Base-by-base conservation (phyloP, 30 jellyfish, hydroid and myxozoan genomes). In the Pelagia noctiluca region DNA sequence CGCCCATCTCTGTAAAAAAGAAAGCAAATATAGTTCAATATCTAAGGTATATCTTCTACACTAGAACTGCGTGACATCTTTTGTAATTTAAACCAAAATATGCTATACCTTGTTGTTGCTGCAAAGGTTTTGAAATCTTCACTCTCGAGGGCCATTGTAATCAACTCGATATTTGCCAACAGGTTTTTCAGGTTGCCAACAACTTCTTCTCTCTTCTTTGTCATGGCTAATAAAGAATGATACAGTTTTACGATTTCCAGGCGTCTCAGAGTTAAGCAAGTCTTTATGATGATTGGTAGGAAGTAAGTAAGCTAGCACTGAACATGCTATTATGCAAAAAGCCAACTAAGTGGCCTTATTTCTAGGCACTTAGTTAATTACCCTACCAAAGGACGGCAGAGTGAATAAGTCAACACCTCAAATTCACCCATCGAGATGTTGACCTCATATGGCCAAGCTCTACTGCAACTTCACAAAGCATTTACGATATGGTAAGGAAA, bases 61-160 rank as follows among this genome's bases (percentile, higher is more conserved):
- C 23, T 61, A n/a, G 73, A 12, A 8, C 34, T 22, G 11, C 34
- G 11, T 61, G 24, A 13, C 26, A 7, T 61, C 26, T 61, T 12
- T 28, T 28, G 11, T 61, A 25, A 25, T 8, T 16, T n/a, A 8
- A 7, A 11, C 33, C 13, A 37, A 1, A 28, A 2, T 36, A 22
- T 31, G 21, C 49, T 0, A n/a, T 38, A 94, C 99, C 99, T 84
- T 29, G 99, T 90, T 35, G 91, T 88, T n/a, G 42, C 49, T 8
- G 99, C 92, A 34, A 73, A 95, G 29, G 35, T 50, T 67, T 94
- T 97, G 46, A 94, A 94, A 63, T 94, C 99, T 11, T 96, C 97
- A 94, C 91, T 96, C 38, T 94, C 99, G 46, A 94, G 86, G 37
- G 97, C 99, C 63, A 85, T 75, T 8, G 97, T 94, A 36, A 89